Percentiles rank a stretch among this genome's conserved stretches.
Evolutionary conservation across 2,888 invertebrate species (phyloP).

Genomic region (Agonopterix heracliana): DNA sequence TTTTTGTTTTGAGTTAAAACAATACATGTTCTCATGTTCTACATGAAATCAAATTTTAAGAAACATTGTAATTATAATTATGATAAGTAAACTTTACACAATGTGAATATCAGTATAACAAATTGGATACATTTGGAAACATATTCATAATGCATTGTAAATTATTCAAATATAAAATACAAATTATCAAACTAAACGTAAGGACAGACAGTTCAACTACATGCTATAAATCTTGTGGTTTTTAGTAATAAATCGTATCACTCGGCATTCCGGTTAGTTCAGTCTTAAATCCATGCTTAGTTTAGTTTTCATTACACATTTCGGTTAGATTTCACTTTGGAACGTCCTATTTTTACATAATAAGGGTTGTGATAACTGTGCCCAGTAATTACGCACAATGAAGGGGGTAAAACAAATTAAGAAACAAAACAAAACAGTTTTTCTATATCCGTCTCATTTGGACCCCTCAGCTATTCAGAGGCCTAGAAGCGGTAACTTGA

Average conservation of each 20-base stretch:
- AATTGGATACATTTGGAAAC: not conserved
- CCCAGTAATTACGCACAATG: not conserved
- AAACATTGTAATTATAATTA: too few species aligned
- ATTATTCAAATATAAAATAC: not conserved
- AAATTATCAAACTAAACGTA: not conserved
- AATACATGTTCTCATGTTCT: too few species aligned
- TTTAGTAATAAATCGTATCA: conserved; percentile 1
- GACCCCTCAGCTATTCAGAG: conserved; percentile 34
- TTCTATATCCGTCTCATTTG: conserved; percentile 46
- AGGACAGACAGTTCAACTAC: not conserved
- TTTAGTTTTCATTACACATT: not conserved
- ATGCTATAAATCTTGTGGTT: not conserved
- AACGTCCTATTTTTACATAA: conserved; percentile 9
- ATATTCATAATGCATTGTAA: not conserved
- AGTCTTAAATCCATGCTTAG: not conserved
- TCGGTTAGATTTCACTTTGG: not conserved
- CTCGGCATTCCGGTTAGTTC: conserved; percentile 1
- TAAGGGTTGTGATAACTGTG: not conserved
- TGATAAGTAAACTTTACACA: conserved; percentile 2
- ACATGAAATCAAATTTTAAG: too few species aligned
- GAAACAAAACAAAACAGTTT: conserved; percentile 29
- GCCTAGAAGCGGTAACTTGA: conserved; percentile 46
- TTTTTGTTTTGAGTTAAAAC: too few species aligned
- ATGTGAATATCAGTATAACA: conserved; percentile 29
- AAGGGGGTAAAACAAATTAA: not conserved